A percentile compares a stretch with the other conserved stretches of the same genome.
Evolutionary conservation across 2,888 invertebrate genomes (phyloP).

Genomic region (Microctonus hyperodae): DNA sequence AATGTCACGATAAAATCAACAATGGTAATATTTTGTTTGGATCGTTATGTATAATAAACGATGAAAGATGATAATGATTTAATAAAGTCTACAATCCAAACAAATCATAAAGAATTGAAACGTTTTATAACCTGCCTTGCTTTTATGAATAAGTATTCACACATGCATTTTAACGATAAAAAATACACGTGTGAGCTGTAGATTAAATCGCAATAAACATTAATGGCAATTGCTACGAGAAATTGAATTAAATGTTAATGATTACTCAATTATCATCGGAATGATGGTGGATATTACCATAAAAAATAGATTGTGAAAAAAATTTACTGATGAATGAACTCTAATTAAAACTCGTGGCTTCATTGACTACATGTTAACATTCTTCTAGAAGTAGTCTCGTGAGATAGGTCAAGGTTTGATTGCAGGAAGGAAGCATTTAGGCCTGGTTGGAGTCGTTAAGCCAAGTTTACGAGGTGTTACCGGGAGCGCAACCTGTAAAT

Average conservation of each 20-base stretch:
- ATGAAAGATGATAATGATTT: constrained; percentile 57
- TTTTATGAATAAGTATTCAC: not conserved
- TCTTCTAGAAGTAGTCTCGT: constrained; percentile 6
- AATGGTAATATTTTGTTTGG: constrained; percentile 57
- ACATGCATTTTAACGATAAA: constrained; percentile 4
- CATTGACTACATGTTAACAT: not conserved
- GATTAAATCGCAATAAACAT: not conserved
- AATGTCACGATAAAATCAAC: constrained; percentile 63
- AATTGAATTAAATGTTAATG: not conserved
- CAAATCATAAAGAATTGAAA: constrained; percentile 58
- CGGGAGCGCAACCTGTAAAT: constrained; percentile 64
- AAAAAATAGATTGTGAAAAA: not conserved
- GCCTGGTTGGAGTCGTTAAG: constrained; percentile 64
- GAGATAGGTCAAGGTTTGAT: constrained; percentile 61
- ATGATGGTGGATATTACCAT: not conserved
- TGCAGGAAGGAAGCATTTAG: constrained; percentile 64
- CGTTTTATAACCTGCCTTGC: not conserved
- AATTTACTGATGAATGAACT: not conserved
- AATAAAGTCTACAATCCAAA: constrained; percentile 61
- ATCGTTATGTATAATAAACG: constrained; percentile 57
- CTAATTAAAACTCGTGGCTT: too few relatives aligned
- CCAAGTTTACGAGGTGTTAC: constrained; percentile 64
- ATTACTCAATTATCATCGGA: not conserved
- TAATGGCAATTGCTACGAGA: not conserved
- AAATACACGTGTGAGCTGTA: not conserved